These are phyloP conservation scores for Anableps anableps DNA, from an alignment of 2,797 vertebrate genomes.

Conservation along the genomic window DNA sequence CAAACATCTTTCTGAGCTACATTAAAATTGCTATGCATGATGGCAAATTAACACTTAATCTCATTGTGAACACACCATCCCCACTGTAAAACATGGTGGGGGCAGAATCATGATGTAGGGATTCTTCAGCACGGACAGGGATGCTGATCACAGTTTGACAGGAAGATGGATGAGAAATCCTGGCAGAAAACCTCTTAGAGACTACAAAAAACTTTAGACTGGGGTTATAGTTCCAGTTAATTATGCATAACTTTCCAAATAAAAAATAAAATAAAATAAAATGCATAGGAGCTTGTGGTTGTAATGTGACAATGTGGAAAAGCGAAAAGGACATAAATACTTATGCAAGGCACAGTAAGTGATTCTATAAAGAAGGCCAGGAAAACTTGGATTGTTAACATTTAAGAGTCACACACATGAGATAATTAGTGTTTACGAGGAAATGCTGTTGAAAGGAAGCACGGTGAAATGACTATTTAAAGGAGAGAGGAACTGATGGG, in stretches of 20 bases:
- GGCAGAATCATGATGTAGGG: background rate
- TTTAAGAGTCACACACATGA: constrained; percentile 73
- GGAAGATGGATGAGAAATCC: background rate
- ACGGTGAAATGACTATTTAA: constrained; percentile 78
- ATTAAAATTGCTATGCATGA: background rate
- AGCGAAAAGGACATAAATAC: background rate
- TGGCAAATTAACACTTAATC: background rate
- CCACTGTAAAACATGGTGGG: background rate
- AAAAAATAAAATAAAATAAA: background rate
- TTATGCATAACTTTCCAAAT: background rate
- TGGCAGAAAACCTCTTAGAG: background rate
- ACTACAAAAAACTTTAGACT: background rate
- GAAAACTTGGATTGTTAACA: constrained; percentile 64
- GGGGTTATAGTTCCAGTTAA: background rate
- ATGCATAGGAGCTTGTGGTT: background rate
- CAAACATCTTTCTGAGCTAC: background rate
- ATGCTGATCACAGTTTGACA: background rate
- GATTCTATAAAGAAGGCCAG: constrained; percentile 31
- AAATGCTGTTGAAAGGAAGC: constrained; percentile 75
- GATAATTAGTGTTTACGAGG: constrained; percentile 76
- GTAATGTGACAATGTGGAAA: background rate
- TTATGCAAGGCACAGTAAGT: constrained; percentile 26
- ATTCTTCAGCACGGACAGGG: background rate
- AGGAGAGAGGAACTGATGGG: constrained; percentile 75
- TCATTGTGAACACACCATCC: background rate